Evolutionary conservation across 2,888 invertebrate genomes (phyloP).

Genomic region (Endomychus coccineus): DNA sequence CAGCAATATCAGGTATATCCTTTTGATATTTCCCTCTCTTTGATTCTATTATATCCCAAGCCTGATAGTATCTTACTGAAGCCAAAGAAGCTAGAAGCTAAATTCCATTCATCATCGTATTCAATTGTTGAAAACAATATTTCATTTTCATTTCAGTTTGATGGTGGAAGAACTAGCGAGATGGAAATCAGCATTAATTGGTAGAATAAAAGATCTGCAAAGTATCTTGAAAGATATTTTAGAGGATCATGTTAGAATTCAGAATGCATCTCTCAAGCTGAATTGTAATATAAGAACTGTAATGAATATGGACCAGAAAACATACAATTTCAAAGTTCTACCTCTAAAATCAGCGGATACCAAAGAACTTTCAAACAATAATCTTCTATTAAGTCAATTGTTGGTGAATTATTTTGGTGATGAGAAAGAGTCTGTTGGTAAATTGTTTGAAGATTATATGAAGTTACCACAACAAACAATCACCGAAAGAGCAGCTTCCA

Average conservation of each 20-base stretch:
- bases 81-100: no score
- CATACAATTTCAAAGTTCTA: no score
- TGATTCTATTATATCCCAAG: no score
- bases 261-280: conserved; percentile 56
- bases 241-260: conserved; percentile 59
- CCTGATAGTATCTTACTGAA: no score
- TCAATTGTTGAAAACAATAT: background rate
- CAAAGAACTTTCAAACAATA: conserved; percentile 55
- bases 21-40: no score
- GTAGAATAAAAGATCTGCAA: conserved; percentile 62
- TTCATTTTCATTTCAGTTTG: conserved; percentile 69
- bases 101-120: background rate
- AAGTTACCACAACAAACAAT: conserved; percentile 24
- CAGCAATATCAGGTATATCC: no score
- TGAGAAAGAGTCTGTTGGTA: background rate
- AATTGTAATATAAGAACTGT: conserved; percentile 53
- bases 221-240: conserved; percentile 61
- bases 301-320: no score
- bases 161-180: conserved; percentile 88
- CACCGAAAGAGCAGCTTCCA: conserved; percentile 46
- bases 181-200: conserved; percentile 73
- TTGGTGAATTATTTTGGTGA: conserved; percentile 51
- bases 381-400: conserved; percentile 49
- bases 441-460: background rate
- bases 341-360: conserved; percentile 52